phyloP scores from a whole-genome alignment of 2,888 invertebrate genomes.

The Melieria crassipennis region DNA sequence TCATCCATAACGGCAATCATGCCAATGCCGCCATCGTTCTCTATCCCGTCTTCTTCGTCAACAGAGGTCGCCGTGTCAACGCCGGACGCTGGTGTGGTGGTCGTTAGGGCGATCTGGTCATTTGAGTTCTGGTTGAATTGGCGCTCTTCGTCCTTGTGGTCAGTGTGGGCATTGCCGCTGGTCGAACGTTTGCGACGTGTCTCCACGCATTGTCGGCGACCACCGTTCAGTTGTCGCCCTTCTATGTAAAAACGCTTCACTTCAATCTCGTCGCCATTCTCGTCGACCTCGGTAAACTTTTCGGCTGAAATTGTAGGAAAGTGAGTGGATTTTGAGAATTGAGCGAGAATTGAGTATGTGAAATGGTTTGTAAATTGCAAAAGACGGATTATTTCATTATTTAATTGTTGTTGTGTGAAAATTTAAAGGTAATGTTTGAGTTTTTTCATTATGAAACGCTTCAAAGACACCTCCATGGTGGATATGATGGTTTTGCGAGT shows the following conservation, averaged over 20 bases:
- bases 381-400: no score
- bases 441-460: no score
- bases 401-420: no score
- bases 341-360: neutral
- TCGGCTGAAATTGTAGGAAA: slow-evolving; percentile 42
- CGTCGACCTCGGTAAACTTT: slow-evolving; percentile 54
- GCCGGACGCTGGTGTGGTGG: slow-evolving; percentile 13
- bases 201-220: slow-evolving; percentile 54
- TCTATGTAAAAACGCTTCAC: slow-evolving; percentile 56
- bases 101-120: neutral
- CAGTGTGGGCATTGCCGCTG: slow-evolving; percentile 1
- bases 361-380: no score
- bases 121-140: slow-evolving; percentile 22
- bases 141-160: neutral
- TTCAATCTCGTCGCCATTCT: slow-evolving; percentile 58
- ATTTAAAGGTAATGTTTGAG: no score
- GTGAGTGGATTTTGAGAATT: neutral
- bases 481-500: no score
- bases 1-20: neutral
- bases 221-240: slow-evolving; percentile 54
- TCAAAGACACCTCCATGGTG: no score
- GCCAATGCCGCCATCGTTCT: slow-evolving; percentile 8
- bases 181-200: slow-evolving; percentile 53
- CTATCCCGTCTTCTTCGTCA: slow-evolving; percentile 25
- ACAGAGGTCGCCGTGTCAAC: slow-evolving; percentile 20